A percentile compares a stretch with the other conserved stretches of the same genome.
phyloP scores from a whole-genome alignment of 2,888 invertebrate genomes.

The Rhagonycha fulva region DNA sequence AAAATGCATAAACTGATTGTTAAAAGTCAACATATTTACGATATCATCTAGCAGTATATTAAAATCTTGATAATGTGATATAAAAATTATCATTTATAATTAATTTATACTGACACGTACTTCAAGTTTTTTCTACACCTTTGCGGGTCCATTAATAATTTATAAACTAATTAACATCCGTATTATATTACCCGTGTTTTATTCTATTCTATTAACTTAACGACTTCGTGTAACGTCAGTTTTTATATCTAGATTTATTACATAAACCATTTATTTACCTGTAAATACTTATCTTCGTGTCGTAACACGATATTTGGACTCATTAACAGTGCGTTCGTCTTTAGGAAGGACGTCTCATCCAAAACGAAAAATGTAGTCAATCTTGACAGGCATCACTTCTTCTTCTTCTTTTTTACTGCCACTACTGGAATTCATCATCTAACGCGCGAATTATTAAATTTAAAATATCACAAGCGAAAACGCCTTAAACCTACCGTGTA shows the following conservation, averaged over 20 bases:
- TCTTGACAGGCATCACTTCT: not conserved
- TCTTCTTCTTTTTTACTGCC: not conserved
- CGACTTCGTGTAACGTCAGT: conserved; percentile 11
- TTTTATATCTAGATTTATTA: conserved; percentile 5
- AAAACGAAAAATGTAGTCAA: not conserved
- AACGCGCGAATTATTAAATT: not conserved
- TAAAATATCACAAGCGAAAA: not conserved
- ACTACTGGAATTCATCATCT: not conserved
- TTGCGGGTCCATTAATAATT: conserved; percentile 20
- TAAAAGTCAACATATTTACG: not conserved
- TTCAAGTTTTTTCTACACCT: conserved; percentile 24
- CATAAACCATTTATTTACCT: conserved; percentile 4
- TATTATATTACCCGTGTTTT: conserved; percentile 19
- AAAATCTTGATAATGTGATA: not conserved
- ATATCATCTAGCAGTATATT: not conserved
- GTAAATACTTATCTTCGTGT: conserved; percentile 6
- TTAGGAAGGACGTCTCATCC: conserved; percentile 5
- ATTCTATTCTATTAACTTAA: conserved; percentile 22
- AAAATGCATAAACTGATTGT: not conserved
- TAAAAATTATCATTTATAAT: conserved; percentile 22
- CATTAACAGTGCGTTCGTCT: conserved; percentile 23
- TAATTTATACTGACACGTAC: conserved; percentile 22
- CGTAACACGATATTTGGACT: conserved; percentile 24
- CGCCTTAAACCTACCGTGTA: not conserved
- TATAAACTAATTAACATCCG: conserved; percentile 20